Evolutionary conservation across 2,888 invertebrate species (phyloP).

Genomic region (Plusia festucae): DNA sequence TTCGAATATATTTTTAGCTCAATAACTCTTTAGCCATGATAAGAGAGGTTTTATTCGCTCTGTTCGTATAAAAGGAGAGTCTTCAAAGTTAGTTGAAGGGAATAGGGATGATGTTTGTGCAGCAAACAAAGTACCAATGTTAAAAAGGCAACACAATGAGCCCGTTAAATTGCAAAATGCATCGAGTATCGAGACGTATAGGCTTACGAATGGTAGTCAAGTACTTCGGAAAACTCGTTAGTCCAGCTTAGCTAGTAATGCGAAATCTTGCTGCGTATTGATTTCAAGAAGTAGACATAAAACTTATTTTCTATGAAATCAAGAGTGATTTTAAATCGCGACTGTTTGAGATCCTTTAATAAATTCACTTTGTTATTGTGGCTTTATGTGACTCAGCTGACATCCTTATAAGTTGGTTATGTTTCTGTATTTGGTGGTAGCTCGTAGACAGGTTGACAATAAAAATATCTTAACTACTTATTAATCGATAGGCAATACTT

Average conservation of each 20-base stretch:
- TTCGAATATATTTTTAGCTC: constrained; percentile 57
- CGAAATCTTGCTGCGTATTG: constrained; percentile 10
- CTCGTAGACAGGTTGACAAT: constrained; percentile 22
- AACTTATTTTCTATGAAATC: neutral
- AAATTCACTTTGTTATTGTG: constrained; percentile 15
- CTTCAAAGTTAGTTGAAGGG: constrained; percentile 17
- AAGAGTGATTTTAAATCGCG: constrained; percentile 11
- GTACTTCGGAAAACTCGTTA: constrained; percentile 72
- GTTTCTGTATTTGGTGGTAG: constrained; percentile 25
- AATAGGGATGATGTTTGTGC: constrained; percentile 45
- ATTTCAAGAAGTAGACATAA: constrained; percentile 3
- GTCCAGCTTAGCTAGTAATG: constrained; percentile 54
- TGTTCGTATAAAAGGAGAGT: neutral
- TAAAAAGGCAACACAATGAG: constrained; percentile 65
- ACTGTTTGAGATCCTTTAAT: constrained; percentile 12
- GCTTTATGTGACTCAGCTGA: constrained; percentile 25
- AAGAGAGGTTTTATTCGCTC: neutral
- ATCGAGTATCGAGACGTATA: constrained; percentile 57
- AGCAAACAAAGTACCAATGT: constrained; percentile 14
- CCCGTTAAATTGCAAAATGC: constrained; percentile 71
- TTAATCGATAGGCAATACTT: neutral
- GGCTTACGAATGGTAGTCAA: constrained; percentile 57
- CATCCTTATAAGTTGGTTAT: constrained; percentile 13
- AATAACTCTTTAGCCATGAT: constrained; percentile 20
- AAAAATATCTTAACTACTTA: constrained; percentile 14